Percentiles rank a stretch among this genome's conserved stretches.
Evolutionary conservation across 2,113 vertebrate species (phyloP).

Genomic region (Sitta europaea): DNA sequence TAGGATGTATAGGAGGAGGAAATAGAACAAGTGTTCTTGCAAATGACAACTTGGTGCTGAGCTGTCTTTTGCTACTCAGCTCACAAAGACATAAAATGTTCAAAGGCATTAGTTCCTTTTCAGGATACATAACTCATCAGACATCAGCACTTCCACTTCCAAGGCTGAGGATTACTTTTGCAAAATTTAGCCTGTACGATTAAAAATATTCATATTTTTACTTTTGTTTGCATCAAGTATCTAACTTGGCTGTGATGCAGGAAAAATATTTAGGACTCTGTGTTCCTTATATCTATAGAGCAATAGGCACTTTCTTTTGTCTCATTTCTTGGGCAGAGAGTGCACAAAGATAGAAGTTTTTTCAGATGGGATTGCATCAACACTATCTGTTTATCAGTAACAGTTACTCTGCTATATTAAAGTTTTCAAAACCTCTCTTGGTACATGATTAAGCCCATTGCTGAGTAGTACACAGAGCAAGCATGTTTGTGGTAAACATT

Average conservation of each 20-base stretch:
- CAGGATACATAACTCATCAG: not conserved
- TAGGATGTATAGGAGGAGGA: not conserved
- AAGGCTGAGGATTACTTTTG: not conserved
- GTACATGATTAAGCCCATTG: not conserved
- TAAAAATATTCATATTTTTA: not conserved
- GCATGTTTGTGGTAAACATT: not conserved
- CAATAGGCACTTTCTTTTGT: not conserved
- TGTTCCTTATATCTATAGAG: not conserved
- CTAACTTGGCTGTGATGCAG: accelerated
- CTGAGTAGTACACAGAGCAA: not conserved
- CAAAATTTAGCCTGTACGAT: not conserved
- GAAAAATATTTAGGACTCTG: not conserved
- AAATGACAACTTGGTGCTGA: not conserved
- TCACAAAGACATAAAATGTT: not conserved
- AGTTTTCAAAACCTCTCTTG: not conserved
- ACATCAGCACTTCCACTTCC: not conserved
- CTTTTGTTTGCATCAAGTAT: not conserved
- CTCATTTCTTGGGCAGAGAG: not conserved
- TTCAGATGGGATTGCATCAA: not conserved
- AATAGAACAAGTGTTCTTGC: not conserved
- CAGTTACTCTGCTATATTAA: not conserved
- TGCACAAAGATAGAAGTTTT: not conserved
- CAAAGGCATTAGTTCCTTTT: not conserved
- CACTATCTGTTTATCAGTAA: not conserved
- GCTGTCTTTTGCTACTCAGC: not conserved